phyloP scores from a whole-genome alignment of 2,797 vertebrate genomes.

The Sebastes aleutianus region DNA sequence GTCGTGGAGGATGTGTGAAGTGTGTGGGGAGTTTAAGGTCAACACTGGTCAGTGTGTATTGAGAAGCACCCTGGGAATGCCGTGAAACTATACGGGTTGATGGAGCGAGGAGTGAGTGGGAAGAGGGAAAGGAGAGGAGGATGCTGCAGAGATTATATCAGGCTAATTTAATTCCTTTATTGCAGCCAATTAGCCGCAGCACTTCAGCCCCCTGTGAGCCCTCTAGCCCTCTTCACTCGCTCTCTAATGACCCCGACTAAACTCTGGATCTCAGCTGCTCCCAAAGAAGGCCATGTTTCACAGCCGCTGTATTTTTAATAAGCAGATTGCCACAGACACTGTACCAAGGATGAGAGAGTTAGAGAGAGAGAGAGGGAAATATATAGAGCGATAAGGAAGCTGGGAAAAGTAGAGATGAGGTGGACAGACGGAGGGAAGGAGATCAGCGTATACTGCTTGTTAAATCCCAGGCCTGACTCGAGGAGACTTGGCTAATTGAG shows the following conservation, averaged over 20 bases:
- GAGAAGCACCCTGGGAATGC: conserved; percentile 31
- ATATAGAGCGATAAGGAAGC: not conserved
- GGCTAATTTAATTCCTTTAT: conserved; percentile 76
- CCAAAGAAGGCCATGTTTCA: conserved; percentile 47
- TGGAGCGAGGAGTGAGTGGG: conserved; percentile 16
- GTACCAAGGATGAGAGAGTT: not conserved
- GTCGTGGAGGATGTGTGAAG: not conserved
- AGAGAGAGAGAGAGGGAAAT: not conserved
- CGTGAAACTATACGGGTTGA: conserved; percentile 5
- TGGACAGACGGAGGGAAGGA: conserved; percentile 17
- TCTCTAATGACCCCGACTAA: conserved; percentile 67
- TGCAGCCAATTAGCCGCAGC: conserved; percentile 74
- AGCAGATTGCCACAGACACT: conserved; percentile 15
- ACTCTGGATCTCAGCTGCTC: conserved; percentile 44
- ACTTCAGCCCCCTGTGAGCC: conserved; percentile 63
- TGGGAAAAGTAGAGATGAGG: conserved; percentile 4
- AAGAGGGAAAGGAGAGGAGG: conserved; percentile 25
- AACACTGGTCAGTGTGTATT: conserved; percentile 6
- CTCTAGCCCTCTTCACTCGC: conserved; percentile 35
- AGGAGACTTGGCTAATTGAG: conserved; percentile 57
- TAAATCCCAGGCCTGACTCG: conserved; percentile 39
- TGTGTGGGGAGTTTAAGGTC: conserved; percentile 7
- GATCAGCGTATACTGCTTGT: conserved; percentile 32
- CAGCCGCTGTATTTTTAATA: conserved; percentile 37
- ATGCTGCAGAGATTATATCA: conserved; percentile 74